Base-by-base conservation (phyloP, 2,113 vertebrate genomes). In the Callocephalon fimbriatum region DNA sequence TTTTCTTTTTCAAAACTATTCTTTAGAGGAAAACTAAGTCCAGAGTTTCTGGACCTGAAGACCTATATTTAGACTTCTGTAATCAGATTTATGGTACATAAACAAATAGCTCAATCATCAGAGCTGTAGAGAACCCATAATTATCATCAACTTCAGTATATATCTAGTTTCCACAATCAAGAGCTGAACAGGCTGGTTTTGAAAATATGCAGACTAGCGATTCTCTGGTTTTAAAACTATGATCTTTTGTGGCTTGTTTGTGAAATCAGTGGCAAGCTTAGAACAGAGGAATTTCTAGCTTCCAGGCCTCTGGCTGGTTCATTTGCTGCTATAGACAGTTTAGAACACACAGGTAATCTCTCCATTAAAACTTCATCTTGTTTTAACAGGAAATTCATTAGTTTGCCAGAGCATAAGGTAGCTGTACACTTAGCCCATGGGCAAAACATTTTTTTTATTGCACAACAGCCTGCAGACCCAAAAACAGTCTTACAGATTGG, bases 91-190 rank as follows among this genome's bases (percentile, higher is more conserved):
- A 75, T 75, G 21, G 32, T 86, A 78, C 51, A 62, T 75, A 94
- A 97, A 92, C 76, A 93, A 96, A 92, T 84, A 92, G 53, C 37
- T 94, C 77, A 80, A 82, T 94, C 91, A 89, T 94, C 73, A 91
- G 94, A 94, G 73, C 71, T 82, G 23, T 75, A 71, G 51, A 94
- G 58, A 96, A 81, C 88, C 88, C 16, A 1, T 93, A 92, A 95
- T 95, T 97, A 90, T 84, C 79, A 92, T 97, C 94, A 94, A 23
- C 40, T 86, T 93, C 25, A 82, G 37, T 22, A 1, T 63, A 47
- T 86, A 86, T 85, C 61, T 85, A 65, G 76, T 86, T 95, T 95
- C 83, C 80, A 89, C 87, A 95, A 95, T 93, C 80, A 94, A 89
- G 84, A 73, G 44, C 29, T 82, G 65, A 40, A 74, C 11, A 53